phyloP scores from a whole-genome alignment of 2,888 invertebrate species.

The Alitta virens region DNA sequence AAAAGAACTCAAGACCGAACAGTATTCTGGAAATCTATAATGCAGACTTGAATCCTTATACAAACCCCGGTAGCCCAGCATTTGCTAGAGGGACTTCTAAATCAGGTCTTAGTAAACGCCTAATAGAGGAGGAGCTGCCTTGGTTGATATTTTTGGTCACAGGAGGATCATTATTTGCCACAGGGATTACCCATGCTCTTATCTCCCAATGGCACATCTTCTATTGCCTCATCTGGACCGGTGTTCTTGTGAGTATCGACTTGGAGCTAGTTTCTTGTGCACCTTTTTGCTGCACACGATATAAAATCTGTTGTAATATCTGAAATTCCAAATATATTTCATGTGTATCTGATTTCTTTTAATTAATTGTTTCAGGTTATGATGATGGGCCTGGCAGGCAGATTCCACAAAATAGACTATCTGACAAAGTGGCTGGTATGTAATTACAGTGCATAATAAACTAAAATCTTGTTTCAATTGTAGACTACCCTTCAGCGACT shows the following conservation, averaged over 20 bases:
- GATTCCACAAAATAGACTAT: conserved; percentile 15
- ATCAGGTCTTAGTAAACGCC: neutral
- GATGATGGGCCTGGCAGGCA: conserved; percentile 13
- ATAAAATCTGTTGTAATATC: too few species aligned
- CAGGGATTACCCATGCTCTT: neutral
- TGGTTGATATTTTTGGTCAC: neutral
- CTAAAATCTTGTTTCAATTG: too few species aligned
- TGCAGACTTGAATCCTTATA: neutral
- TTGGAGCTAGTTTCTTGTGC: too few species aligned
- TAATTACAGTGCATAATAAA: neutral
- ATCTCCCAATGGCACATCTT: conserved; percentile 5
- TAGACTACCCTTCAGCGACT: too few species aligned
- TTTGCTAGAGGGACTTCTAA: neutral
- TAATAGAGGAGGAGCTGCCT: conserved; percentile 8
- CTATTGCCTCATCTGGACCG: conserved; percentile 6
- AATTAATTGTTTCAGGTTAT: conserved; percentile 3
- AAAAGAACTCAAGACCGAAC: neutral
- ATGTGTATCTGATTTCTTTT: neutral
- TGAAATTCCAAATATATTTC: too few species aligned
- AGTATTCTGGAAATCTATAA: conserved; percentile 7
- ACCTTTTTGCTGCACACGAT: too few species aligned
- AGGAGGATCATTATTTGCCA: neutral
- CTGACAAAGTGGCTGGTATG: conserved; percentile 14
- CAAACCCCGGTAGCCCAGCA: too few species aligned
- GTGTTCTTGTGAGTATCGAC: conserved; percentile 1